Evolutionary conservation across 2,797 vertebrate species (phyloP).

Genomic region (Sebastes hopkinsi): DNA sequence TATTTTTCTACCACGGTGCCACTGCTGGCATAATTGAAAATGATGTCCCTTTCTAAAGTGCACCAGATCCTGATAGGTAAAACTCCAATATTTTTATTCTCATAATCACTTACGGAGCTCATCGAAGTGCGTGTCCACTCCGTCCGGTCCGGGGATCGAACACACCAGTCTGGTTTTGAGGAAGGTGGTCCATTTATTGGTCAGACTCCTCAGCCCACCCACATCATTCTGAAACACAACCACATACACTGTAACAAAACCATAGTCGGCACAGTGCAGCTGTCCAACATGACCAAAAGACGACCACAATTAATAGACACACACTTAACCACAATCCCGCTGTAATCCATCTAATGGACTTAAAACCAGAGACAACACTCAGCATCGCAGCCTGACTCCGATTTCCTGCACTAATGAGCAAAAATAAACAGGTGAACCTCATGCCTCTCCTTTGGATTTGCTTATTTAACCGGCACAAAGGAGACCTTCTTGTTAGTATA

Average conservation of each 20-base stretch:
- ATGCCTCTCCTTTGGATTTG: slow-evolving; percentile 28
- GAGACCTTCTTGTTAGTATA: slow-evolving; percentile 50
- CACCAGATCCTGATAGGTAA: not conserved
- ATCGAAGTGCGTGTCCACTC: slow-evolving; percentile 95
- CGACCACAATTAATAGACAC: slow-evolving; percentile 24
- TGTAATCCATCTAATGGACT: slow-evolving; percentile 23
- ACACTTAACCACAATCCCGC: slow-evolving; percentile 18
- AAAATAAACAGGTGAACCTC: slow-evolving; percentile 67
- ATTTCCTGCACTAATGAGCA: slow-evolving; percentile 61
- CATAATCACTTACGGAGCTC: slow-evolving; percentile 91
- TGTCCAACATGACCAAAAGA: slow-evolving; percentile 1
- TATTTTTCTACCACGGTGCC: not conserved
- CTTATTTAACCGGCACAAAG: slow-evolving; percentile 54
- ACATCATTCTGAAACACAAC: slow-evolving; percentile 91
- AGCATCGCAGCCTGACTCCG: slow-evolving; percentile 19
- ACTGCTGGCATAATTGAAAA: not conserved
- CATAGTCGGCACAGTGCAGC: slow-evolving; percentile 12
- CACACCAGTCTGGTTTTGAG: slow-evolving; percentile 96
- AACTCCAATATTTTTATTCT: slow-evolving; percentile 11
- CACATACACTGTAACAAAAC: slow-evolving; percentile 23
- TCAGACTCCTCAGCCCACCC: slow-evolving; percentile 95
- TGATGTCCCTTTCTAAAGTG: not conserved
- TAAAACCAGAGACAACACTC: slow-evolving; percentile 22
- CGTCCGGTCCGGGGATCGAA: slow-evolving; percentile 93
- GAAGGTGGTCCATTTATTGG: slow-evolving; percentile 99